phyloP scores from a whole-genome alignment of 2,113 vertebrate species.

The Anarrhichthys ocellatus region DNA sequence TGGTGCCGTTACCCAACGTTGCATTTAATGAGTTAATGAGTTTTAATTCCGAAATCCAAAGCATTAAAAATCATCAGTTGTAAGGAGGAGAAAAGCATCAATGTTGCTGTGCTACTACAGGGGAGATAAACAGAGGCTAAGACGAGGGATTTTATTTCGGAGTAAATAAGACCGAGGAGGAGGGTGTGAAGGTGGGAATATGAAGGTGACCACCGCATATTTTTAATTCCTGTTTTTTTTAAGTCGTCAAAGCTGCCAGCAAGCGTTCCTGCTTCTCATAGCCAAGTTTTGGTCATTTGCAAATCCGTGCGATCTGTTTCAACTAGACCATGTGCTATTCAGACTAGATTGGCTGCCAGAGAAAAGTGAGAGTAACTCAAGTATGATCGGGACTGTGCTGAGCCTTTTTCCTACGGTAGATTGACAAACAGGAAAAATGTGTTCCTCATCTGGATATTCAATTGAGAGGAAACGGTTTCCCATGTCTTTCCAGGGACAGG shows the following conservation, averaged over 20 bases:
- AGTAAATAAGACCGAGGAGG: background rate
- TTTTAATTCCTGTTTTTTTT: conserved; percentile 19
- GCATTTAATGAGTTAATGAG: background rate
- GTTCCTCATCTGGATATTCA: conserved; percentile 26
- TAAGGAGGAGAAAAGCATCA: background rate
- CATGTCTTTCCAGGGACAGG: background rate
- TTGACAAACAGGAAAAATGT: conserved; percentile 13
- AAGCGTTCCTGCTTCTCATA: background rate
- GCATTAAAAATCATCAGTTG: background rate
- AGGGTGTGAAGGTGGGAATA: background rate
- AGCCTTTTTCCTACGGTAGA: background rate
- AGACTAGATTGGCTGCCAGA: background rate
- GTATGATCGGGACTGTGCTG: conserved; percentile 2
- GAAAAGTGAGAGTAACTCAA: background rate
- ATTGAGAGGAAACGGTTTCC: background rate
- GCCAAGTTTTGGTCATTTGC: conserved; percentile 34
- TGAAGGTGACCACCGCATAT: conserved; percentile 13
- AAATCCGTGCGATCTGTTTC: conserved; percentile 15
- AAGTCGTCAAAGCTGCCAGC: background rate
- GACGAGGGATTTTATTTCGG: background rate
- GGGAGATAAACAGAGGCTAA: background rate
- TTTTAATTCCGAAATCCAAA: background rate
- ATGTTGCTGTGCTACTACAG: background rate
- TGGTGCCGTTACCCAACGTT: background rate
- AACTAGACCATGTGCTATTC: conserved; percentile 3